phyloP scores from a whole-genome alignment of 2,113 vertebrate species.

The Microcebus murinus region DNA sequence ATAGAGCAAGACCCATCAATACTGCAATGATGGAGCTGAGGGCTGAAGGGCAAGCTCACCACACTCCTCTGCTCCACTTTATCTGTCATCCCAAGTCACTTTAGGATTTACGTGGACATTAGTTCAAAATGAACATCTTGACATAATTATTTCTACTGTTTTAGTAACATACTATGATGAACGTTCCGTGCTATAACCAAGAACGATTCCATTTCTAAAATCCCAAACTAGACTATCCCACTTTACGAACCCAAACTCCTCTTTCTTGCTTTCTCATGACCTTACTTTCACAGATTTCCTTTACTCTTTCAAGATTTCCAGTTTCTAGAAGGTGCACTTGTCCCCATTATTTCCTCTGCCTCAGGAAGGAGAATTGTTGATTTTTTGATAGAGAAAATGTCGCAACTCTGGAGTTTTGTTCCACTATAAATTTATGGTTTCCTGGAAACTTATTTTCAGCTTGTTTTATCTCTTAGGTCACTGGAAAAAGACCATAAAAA shows the following conservation, averaged over 20 bases:
- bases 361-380: not conserved
- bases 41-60: not conserved
- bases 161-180: not conserved
- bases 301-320: not conserved
- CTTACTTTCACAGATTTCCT: not conserved
- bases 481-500: not conserved
- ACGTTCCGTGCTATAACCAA: not conserved
- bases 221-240: not conserved
- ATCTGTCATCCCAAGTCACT: not conserved
- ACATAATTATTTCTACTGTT: not conserved
- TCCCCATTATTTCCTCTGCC: not conserved
- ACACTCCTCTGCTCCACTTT: not conserved
- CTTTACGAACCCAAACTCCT: not conserved
- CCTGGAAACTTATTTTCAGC: not conserved
- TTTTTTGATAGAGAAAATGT: not conserved
- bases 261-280: not conserved
- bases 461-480: constrained; percentile 30
- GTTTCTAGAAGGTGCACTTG: not conserved
- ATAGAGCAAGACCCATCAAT: not conserved
- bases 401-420: not conserved
- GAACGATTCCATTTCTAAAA: not conserved
- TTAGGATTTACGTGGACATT: not conserved
- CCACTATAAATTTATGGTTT: not conserved
- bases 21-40: not conserved
- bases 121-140: constrained; percentile 3